phyloP scores from a whole-genome alignment of 2,888 invertebrate genomes.

The Hydropsyche betteni region DNA sequence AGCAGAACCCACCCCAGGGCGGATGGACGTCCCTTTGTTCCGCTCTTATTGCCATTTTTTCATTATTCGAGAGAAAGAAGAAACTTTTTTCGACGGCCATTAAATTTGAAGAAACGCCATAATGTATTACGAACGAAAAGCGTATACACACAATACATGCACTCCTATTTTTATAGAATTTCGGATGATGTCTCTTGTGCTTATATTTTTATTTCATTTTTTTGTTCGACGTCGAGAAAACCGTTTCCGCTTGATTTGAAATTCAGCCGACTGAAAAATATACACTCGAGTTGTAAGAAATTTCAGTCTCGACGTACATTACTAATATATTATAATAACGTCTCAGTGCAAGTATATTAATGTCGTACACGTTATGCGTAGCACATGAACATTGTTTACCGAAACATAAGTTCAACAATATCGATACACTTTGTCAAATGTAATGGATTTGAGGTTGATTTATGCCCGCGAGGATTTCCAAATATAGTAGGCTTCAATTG shows the following conservation, averaged over 20 bases:
- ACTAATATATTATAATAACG: too few relatives aligned
- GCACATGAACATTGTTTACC: too few relatives aligned
- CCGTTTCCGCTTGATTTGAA: too few relatives aligned
- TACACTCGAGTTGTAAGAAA: too few relatives aligned
- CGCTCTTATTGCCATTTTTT: constrained; percentile 12
- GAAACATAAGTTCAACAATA: constrained; percentile 1
- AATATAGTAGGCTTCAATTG: not conserved
- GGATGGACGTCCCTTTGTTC: constrained; percentile 18
- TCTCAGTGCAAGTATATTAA: too few relatives aligned
- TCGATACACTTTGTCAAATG: constrained; percentile 13
- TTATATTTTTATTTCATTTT: too few relatives aligned
- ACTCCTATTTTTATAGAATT: not conserved
- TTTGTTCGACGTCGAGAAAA: too few relatives aligned
- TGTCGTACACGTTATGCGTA: too few relatives aligned
- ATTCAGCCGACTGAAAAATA: too few relatives aligned
- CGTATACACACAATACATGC: not conserved
- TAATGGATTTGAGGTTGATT: constrained; percentile 14
- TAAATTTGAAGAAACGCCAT: not conserved
- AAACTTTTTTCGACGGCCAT: too few relatives aligned
- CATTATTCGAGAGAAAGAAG: not conserved
- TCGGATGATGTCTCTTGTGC: too few relatives aligned
- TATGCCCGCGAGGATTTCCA: not conserved
- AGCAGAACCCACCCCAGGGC: constrained; percentile 3
- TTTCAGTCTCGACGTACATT: too few relatives aligned
- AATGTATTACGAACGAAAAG: not conserved